Conservation (phyloP, 2,113 vertebrate species). For the Saccopteryx leptura region DNA sequence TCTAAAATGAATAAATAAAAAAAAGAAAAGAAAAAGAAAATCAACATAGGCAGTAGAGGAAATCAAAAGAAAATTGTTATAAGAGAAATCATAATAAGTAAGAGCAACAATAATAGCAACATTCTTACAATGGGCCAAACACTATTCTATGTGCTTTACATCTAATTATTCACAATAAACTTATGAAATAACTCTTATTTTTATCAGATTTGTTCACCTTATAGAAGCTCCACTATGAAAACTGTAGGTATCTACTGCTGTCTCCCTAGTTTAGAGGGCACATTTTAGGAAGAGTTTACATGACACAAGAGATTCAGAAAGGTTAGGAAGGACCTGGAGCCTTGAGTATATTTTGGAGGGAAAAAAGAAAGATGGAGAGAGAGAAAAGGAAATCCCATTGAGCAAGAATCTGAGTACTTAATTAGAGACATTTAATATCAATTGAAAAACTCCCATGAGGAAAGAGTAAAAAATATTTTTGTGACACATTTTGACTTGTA, state of each 20-base stretch:
- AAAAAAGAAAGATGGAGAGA: background rate
- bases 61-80: background rate
- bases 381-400: background rate
- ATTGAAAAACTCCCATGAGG: background rate
- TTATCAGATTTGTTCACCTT: background rate
- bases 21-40: background rate
- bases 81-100: background rate
- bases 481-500: background rate
- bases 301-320: background rate
- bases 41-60: background rate
- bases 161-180: background rate
- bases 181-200: background rate
- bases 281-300: background rate
- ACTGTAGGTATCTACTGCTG: background rate
- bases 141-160: background rate
- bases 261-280: background rate
- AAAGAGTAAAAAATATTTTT: slow-evolving; percentile 1
- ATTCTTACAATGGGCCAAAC: background rate
- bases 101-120: background rate
- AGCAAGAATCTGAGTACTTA: background rate
- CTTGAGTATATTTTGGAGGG: background rate
- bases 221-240: background rate
- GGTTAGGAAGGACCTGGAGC: background rate
- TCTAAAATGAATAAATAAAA: too few relatives aligned
- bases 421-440: background rate